Evolutionary conservation across 2,797 vertebrate genomes (phyloP), one percentile per base, ranked within the genome.

Genomic region (Gambusia yucatana): DNA sequence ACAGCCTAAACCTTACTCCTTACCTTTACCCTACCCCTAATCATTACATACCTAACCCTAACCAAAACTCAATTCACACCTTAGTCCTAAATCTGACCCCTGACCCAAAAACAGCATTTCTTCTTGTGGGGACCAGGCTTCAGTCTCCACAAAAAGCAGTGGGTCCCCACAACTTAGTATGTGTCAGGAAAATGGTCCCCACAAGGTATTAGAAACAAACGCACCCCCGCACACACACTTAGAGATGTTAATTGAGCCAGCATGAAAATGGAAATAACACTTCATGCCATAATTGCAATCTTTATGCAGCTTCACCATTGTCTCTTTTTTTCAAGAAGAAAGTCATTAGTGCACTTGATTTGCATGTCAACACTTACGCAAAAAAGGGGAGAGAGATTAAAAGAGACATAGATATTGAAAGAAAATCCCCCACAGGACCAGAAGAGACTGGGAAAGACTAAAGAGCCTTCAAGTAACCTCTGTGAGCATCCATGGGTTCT

Each of bases 381-480:
- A 74, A 79, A 69, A 73, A 63, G 71, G 47, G 59, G 77, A 59
- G 41, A 63, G 39, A 73, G 67, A 47, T 41, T 63, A 17, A 79
- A 46, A 76, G 39, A 84, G 43, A 72, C 44, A 72, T 46, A 61
- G 46, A 52, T 2, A 25, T 69, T 13, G 33, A 59, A 46, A 52
- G 28, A 65, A 25, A 72, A 52, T 72, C 6, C 69, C 79, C 79
- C 59, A 72, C 55, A 79, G 77, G 83, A 25, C 70, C 41, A 73
- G 78, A 83, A 76, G 50, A 33, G 52, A 33, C 47, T 1, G 22
- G 70, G 72, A 65, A 72, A 65, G 52, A 41, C 59, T 82, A 75
- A 83, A 75, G 77, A 86, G 82, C 84, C 87, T 91, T 90, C 84
- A 87, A 75, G 76, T 81, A 87, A 92, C 93, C 87, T 87, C 83